Percentiles rank a stretch among this genome's conserved stretches.
Evolutionary conservation across 37 sponge, comb jelly and placozoan genomes (phyloP).

Genomic region (Beroe ovata): DNA sequence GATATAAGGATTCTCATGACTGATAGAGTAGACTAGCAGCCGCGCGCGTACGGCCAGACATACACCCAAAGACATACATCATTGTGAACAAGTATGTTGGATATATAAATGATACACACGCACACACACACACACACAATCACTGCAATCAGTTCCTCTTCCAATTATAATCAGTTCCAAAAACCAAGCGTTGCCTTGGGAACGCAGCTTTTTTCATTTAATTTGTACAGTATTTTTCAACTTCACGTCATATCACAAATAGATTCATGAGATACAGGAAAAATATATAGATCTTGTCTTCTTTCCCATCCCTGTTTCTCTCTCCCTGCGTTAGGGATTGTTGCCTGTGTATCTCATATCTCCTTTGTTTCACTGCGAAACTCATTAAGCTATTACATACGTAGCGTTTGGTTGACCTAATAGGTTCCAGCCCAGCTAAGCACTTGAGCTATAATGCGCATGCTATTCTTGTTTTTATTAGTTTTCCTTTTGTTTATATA

Average conservation of each 20-base stretch:
- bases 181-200: neutral
- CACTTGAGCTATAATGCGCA: neutral
- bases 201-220: neutral
- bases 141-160: neutral
- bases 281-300: no score
- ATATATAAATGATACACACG: neutral
- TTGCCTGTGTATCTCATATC: neutral
- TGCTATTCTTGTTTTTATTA: neutral
- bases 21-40: no score
- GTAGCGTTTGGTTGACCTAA: neutral
- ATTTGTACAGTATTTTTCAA: constrained; percentile 2
- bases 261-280: no score
- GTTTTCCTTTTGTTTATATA: neutral
- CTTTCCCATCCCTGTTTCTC: no score
- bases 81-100: no score
- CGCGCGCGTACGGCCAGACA: no score
- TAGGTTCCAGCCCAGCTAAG: neutral
- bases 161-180: neutral
- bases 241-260: no score
- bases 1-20: no score
- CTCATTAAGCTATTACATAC: neutral
- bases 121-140: neutral
- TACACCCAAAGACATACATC: no score
- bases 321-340: no score
- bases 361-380: neutral